Base-by-base conservation (phyloP, 2,797 vertebrate species). In the Fistularia tabacaria region DNA sequence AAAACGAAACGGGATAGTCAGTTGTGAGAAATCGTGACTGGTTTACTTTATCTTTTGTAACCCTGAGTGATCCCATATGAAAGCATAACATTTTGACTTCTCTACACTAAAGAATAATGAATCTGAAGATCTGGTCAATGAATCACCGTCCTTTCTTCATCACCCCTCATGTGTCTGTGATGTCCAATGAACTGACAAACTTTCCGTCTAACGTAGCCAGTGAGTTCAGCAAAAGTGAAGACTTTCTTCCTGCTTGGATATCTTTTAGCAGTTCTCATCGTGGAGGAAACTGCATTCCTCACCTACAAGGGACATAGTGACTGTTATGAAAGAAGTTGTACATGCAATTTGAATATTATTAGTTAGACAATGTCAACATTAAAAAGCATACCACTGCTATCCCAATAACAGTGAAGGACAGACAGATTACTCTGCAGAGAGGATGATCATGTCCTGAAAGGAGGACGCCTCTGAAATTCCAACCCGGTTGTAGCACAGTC, bases 311-410 rank as follows among this genome's bases (percentile, higher is more conserved):
- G 46, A 54, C 36, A 6, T 4, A n/a, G n/a, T n/a, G n/a, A n/a
- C n/a, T n/a, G n/a, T 41, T 36, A 8, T 9, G 1, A 7, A 7
- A 4, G 7, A 13, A 10, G 9, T 9, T 38, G n/a, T 3, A 60
- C 40, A 55, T 6, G 38, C 0, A 52, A 7, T 8, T 3, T 14
- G 10, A 25, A 10, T 4, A 15, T 38, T 14, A 46, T 56, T 45
- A 10, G 25, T n/a, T n/a, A n/a, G n/a, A n/a, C n/a, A n/a, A n/a
- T n/a, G n/a, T n/a, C n/a, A 51, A 10, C 41, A 0, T 13, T 10
- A 15, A n/a, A 9, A 1, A 47, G 44, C 36, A 10, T 87, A 94
- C 93, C 90, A 77, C 14, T 64, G 77, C 66, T 42, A 77, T 84
- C 74, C 85, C 82, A n/a, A 82, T 6, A 3, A 76, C 9, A 44